Conservation (phyloP, 1,140 invertebrate species). For the Aphaenogaster rudis region DNA sequence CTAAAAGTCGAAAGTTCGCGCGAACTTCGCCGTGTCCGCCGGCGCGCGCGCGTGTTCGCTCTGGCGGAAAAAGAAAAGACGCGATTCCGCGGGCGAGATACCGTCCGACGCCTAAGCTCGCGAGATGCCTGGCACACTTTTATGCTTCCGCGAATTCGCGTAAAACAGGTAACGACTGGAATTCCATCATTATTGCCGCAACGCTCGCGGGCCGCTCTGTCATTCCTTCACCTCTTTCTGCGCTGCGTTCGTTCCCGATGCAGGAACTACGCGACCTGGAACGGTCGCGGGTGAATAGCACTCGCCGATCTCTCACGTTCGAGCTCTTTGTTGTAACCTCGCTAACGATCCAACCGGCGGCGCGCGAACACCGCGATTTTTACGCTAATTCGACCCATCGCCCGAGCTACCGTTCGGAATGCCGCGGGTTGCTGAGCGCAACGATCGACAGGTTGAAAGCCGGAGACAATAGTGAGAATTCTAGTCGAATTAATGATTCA, state of each 20-base stretch:
- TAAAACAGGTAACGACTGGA: conserved; percentile 75
- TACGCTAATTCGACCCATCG: conserved; percentile 26
- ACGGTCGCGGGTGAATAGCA: background rate
- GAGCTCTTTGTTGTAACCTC: conserved; percentile 22
- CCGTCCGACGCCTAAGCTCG: background rate
- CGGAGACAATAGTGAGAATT: background rate
- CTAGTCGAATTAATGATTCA: background rate
- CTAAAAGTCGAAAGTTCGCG: conserved; percentile 27
- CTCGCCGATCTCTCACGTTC: conserved; percentile 28
- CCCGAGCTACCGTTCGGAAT: background rate
- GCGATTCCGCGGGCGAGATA: conserved; percentile 45
- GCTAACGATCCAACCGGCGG: conserved; percentile 17
- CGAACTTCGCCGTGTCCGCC: background rate
- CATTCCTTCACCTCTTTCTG: background rate
- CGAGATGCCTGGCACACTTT: conserved; percentile 60
- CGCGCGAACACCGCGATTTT: conserved; percentile 13
- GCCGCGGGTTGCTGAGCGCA: background rate
- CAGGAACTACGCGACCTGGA: conserved; percentile 54
- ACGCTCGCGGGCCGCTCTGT: conserved; percentile 42
- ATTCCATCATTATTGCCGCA: conserved; percentile 72
- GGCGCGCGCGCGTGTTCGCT: conserved; percentile 19
- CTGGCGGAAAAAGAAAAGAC: background rate
- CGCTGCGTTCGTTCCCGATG: background rate
- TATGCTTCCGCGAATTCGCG: conserved; percentile 75
- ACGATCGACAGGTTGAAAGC: background rate